phyloP scores from a whole-genome alignment of 1,140 invertebrate genomes.

The Drosophila subobscura region DNA sequence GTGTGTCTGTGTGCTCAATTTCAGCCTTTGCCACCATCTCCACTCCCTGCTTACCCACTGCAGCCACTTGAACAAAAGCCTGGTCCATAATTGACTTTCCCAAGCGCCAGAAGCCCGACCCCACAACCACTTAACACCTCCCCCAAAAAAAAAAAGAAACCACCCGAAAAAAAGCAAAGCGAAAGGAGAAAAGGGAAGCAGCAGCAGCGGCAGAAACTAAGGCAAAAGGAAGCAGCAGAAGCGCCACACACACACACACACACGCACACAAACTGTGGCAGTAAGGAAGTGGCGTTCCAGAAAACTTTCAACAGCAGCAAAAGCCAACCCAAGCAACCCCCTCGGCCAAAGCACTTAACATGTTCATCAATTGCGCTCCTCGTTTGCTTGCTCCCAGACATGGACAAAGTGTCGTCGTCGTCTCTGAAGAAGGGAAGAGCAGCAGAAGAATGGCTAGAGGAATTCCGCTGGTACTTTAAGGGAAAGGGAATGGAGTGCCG shows the following conservation, averaged over 20 bases:
- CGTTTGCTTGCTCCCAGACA: constrained; percentile 53
- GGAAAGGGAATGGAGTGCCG: too few species aligned
- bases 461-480: constrained; percentile 15
- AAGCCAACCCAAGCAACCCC: constrained; percentile 46
- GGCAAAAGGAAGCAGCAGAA: not conserved
- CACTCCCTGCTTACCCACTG: not conserved
- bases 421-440: constrained; percentile 12
- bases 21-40: constrained; percentile 40
- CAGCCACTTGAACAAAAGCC: constrained; percentile 72
- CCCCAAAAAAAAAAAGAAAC: constrained; percentile 5
- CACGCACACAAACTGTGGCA: not conserved
- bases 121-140: constrained; percentile 43
- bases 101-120: constrained; percentile 12
- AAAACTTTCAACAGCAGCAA: constrained; percentile 33
- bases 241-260: not conserved
- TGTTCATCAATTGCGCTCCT: constrained; percentile 73
- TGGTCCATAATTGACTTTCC: constrained; percentile 74
- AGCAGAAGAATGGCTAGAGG: constrained; percentile 12
- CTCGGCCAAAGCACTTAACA: constrained; percentile 71
- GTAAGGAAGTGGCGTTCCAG: constrained; percentile 53
- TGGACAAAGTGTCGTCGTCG: constrained; percentile 65
- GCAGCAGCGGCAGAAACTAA: constrained; percentile 22
- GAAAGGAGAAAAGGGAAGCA: constrained; percentile 2
- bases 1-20: constrained; percentile 51
- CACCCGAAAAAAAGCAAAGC: constrained; percentile 33